Evolutionary conservation across 2,888 invertebrate species (phyloP).

Genomic region (Anarsia innoxiella): DNA sequence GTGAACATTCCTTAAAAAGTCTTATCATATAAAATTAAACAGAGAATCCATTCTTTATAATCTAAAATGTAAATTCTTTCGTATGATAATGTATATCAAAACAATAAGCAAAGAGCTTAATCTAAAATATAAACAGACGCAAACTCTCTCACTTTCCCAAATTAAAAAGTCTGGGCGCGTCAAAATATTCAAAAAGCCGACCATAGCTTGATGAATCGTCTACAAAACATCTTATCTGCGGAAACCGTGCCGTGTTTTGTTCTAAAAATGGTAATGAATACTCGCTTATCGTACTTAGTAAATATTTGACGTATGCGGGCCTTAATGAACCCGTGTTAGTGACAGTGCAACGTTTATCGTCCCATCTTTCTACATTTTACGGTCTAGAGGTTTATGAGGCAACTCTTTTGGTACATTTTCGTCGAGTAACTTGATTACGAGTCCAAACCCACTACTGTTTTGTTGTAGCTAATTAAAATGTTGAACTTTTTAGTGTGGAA

Average conservation of each 20-base stretch:
- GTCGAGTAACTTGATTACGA: neutral
- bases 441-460: neutral
- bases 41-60: no score
- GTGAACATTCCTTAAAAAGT: no score
- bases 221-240: slow-evolving; percentile 28
- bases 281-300: slow-evolving; percentile 42
- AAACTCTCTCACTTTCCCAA: no score
- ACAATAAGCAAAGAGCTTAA: no score
- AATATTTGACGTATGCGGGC: slow-evolving; percentile 56
- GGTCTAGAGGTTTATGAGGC: slow-evolving; percentile 19
- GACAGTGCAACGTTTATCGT: slow-evolving; percentile 34
- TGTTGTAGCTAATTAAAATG: neutral
- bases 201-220: slow-evolving; percentile 12
- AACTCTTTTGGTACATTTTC: neutral
- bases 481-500: no score
- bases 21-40: no score
- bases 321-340: slow-evolving; percentile 46
- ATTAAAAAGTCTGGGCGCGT: slow-evolving; percentile 3
- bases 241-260: slow-evolving; percentile 27
- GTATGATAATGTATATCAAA: no score
- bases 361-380: slow-evolving; percentile 31
- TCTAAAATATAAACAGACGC: neutral
- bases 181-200: slow-evolving; percentile 10
- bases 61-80: no score
- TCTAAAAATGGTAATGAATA: slow-evolving; percentile 37